phyloP scores from a whole-genome alignment of 2,113 vertebrate species.

The Rana temporaria region DNA sequence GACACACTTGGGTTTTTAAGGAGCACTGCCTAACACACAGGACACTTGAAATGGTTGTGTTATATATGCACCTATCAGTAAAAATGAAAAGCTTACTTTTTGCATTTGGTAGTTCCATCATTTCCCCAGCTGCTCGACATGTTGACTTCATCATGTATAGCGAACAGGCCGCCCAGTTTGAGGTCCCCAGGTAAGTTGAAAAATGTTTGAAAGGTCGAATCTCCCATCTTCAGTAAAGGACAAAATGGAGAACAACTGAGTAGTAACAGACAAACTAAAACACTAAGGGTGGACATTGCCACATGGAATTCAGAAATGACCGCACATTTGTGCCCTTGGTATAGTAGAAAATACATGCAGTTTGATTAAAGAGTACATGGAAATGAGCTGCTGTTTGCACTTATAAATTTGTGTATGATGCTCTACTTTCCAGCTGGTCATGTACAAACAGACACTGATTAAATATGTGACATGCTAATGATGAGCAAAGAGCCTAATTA shows the following conservation, averaged over 20 bases:
- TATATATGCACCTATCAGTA: too few relatives aligned
- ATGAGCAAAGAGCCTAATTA: background rate
- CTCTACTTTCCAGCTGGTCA: slow-evolving; percentile 1
- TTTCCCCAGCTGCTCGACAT: slow-evolving; percentile 62
- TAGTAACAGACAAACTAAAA: background rate
- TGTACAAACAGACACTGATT: slow-evolving; percentile 7
- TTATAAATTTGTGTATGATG: slow-evolving; percentile 25
- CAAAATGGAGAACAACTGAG: background rate
- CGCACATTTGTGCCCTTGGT: slow-evolving; percentile 1
- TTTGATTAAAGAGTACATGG: slow-evolving; percentile 31
- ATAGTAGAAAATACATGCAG: background rate
- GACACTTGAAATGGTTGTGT: too few relatives aligned
- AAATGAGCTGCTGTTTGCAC: slow-evolving; percentile 35
- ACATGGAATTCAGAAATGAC: background rate
- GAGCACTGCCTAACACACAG: too few relatives aligned
- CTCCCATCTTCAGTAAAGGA: slow-evolving; percentile 62
- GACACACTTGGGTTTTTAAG: too few relatives aligned
- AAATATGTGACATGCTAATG: slow-evolving; percentile 35
- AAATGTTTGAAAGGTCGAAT: slow-evolving; percentile 66
- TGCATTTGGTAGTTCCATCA: slow-evolving; percentile 68
- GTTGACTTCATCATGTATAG: slow-evolving; percentile 68
- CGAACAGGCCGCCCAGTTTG: slow-evolving; percentile 75
- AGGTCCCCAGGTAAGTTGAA: slow-evolving; percentile 74
- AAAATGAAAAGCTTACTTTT: slow-evolving; percentile 64
- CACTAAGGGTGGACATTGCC: slow-evolving; percentile 20